Base-by-base conservation (phyloP, 2,797 vertebrate genomes). In the Premnoplex brunnescens region DNA sequence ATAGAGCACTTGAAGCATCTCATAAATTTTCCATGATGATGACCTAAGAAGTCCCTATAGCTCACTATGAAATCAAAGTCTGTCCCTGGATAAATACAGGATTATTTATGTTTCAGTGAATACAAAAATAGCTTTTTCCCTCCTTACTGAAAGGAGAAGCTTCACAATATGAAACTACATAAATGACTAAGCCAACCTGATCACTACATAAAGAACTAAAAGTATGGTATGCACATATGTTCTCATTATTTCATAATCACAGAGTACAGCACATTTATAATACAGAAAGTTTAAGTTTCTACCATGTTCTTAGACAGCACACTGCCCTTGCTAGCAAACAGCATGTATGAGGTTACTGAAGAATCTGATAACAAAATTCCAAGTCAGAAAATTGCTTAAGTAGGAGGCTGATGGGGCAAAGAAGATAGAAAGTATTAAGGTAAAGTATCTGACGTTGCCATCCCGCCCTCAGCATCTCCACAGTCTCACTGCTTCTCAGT, bases 31-130 rank as follows among this genome's bases (percentile, higher is more conserved):
- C 69, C 77, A 92, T 58, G 14, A 88, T 46, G 24, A 75, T 86
- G 52, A 72, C 52, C 76, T 54, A 49, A 91, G 39, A 97, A 96
- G 93, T 93, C 85, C 89, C 43, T 79, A 58, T 18, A 96, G 72
- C 73, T 44, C 67, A 48, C 56, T 62, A 51, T 78, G 56, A 88
- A 83, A 91, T 79, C 39, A 36, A 75, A 87, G 93, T 80, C 69
- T 69, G 55, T 81, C 48, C 14, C 27, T 51, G 37, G 67, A n/a
- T 67, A 86, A 64, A 21, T 51, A 79, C 30, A 82, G 37, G 22
- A 80, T 89, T 93, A 76, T 94, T 96, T 94, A 74, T 66, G 43
- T 93, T 96, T 87, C 94, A 72, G 15, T 95, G 75, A 91, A 49
- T 24, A 58, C 20, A 93, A 95, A 96, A 95, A 87, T 30, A 95